phyloP scores from a whole-genome alignment of 2,113 vertebrate genomes.

The Ondatra zibethicus region DNA sequence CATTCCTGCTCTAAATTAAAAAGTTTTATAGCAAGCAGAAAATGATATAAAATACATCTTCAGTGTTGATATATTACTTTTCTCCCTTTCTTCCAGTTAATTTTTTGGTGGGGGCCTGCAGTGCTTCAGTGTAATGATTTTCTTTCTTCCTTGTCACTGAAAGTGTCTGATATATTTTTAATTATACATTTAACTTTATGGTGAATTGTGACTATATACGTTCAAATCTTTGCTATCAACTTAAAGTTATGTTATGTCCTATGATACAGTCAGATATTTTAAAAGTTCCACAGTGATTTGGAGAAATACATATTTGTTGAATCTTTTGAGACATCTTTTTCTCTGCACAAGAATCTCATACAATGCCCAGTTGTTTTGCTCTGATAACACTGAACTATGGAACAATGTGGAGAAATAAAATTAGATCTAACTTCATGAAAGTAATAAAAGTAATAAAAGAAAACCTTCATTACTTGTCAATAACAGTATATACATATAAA shows the following conservation, averaged over 20 bases:
- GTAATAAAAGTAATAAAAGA: constrained; percentile 30
- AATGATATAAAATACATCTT: not conserved
- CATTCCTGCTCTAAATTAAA: not conserved
- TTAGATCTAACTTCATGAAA: not conserved
- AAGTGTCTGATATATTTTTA: not conserved
- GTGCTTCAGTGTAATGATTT: not conserved
- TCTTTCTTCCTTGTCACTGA: not conserved
- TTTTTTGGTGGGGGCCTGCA: not conserved
- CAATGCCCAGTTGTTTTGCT: not conserved
- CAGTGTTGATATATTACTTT: not conserved
- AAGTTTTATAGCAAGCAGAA: not conserved
- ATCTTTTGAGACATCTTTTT: not conserved
- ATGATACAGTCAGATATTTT: not conserved
- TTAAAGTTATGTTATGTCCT: not conserved
- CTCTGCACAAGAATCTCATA: not conserved
- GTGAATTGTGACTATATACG: not conserved
- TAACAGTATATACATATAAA: not conserved
- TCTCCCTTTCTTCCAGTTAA: not conserved
- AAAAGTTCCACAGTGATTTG: not conserved
- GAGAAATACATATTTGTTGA: not conserved
- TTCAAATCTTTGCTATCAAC: not conserved
- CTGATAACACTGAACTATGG: not conserved
- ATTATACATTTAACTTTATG: constrained; percentile 12
- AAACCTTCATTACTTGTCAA: constrained; percentile 40
- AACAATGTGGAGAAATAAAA: constrained; percentile 25